Conservation (phyloP, 37 sponge, comb jelly and placozoan genomes). For the Bolinopsis microptera region DNA sequence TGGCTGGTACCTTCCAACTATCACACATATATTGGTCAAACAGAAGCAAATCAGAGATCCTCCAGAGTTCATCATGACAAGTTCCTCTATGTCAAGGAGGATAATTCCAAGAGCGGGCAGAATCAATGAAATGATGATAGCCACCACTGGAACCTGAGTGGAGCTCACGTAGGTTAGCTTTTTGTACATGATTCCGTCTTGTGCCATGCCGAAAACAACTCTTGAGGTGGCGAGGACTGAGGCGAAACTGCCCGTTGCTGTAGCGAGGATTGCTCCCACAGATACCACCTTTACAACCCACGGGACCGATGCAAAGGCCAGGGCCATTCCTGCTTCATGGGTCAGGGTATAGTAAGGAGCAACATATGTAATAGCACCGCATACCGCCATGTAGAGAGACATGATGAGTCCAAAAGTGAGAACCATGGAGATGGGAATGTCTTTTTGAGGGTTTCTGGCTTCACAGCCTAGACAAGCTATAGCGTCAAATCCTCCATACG, state of each 20-base stretch:
- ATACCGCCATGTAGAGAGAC: slow-evolving; percentile 40
- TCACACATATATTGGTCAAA: slow-evolving; percentile 53
- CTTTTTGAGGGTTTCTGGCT: slow-evolving; percentile 50
- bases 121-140: slow-evolving; percentile 30
- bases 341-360: slow-evolving; percentile 61
- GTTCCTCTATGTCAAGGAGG: slow-evolving; percentile 55
- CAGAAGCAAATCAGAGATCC: slow-evolving; percentile 50
- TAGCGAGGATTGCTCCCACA: slow-evolving; percentile 23
- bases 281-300: slow-evolving; percentile 27
- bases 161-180: slow-evolving; percentile 15
- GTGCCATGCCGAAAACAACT: slow-evolving; percentile 52
- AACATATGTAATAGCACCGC: slow-evolving; percentile 45
- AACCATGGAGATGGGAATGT: slow-evolving; percentile 34
- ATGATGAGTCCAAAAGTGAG: neutral
- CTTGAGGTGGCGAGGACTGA: slow-evolving; percentile 1
- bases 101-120: slow-evolving; percentile 38
- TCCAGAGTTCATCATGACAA: slow-evolving; percentile 65
- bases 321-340: slow-evolving; percentile 37
- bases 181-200: slow-evolving; percentile 21
- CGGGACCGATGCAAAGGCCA: neutral
- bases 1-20: slow-evolving; percentile 50
- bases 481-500: slow-evolving; percentile 53
- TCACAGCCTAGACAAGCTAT: slow-evolving; percentile 46
- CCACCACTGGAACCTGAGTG: slow-evolving; percentile 6
- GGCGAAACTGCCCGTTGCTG: slow-evolving; percentile 48